phyloP scores from a whole-genome alignment of 2,888 invertebrate genomes.

The Epirrita christyi region DNA sequence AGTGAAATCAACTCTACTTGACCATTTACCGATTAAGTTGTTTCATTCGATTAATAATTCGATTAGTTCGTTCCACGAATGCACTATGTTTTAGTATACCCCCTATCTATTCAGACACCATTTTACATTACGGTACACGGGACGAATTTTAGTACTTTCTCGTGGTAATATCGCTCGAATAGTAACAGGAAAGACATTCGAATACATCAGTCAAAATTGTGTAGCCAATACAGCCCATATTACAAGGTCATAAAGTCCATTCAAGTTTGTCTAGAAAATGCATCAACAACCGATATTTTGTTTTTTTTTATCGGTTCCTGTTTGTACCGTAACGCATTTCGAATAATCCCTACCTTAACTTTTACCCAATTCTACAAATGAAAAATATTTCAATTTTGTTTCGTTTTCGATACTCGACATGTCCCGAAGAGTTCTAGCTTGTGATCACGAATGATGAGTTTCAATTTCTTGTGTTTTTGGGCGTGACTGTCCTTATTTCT shows the following conservation, averaged over 20 bases:
- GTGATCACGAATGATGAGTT: slow-evolving; percentile 55
- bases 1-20: slow-evolving; percentile 85
- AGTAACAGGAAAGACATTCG: slow-evolving; percentile 66
- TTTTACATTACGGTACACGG: slow-evolving; percentile 56
- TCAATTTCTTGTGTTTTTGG: slow-evolving; percentile 46
- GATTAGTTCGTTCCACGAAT: slow-evolving; percentile 78
- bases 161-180: slow-evolving; percentile 72
- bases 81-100: slow-evolving; percentile 80
- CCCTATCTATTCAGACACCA: slow-evolving; percentile 73
- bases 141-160: slow-evolving; percentile 52
- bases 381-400: slow-evolving; percentile 62
- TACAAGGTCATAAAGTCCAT: slow-evolving; percentile 34
- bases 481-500: slow-evolving; percentile 44
- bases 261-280: slow-evolving; percentile 20
- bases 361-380: slow-evolving; percentile 75
- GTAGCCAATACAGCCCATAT: slow-evolving; percentile 13
- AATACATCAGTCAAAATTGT: slow-evolving; percentile 40
- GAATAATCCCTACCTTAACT: slow-evolving; percentile 61
- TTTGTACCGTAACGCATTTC: slow-evolving; percentile 63
- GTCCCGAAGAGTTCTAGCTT: slow-evolving; percentile 58
- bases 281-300: slow-evolving; percentile 9
- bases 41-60: slow-evolving; percentile 69
- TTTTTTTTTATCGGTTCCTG: slow-evolving; percentile 54
- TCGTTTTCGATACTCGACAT: slow-evolving; percentile 52
- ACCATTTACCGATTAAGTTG: slow-evolving; percentile 81